Percentiles rank a stretch among this genome's conserved stretches.
Evolutionary conservation across 2,888 invertebrate genomes (phyloP).

Genomic region (Gnatocerus cornutus): DNA sequence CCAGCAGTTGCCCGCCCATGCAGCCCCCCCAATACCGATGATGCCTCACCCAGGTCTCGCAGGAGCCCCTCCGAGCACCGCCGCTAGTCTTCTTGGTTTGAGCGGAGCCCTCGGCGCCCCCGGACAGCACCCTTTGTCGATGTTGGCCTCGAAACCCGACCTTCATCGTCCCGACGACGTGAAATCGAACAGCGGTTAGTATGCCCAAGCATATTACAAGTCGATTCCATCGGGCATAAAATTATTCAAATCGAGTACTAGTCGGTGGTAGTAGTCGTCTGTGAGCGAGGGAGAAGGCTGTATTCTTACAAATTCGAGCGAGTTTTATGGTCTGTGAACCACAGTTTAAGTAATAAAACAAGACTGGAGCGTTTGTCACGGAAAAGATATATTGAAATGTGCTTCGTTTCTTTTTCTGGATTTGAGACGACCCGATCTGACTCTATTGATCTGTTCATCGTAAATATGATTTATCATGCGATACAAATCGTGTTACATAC

Average conservation of each 20-base stretch:
- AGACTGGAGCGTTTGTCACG: conserved; percentile 48
- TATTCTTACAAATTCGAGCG: conserved; percentile 56
- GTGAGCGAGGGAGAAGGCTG: conserved; percentile 30
- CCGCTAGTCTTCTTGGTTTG: conserved; percentile 76
- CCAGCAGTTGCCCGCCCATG: conserved; percentile 85
- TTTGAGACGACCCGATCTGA: conserved; percentile 50
- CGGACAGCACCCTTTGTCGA: conserved; percentile 83
- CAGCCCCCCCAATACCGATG: conserved; percentile 83
- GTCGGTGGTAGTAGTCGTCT: conserved; percentile 5
- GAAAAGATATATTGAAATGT: conserved; percentile 54
- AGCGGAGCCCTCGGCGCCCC: conserved; percentile 79
- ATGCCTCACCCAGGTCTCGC: conserved; percentile 79
- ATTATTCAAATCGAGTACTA: conserved; percentile 39
- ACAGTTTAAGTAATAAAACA: conserved; percentile 57
- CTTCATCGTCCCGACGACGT: conserved; percentile 84
- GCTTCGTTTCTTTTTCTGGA: conserved; percentile 52
- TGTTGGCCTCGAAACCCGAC: conserved; percentile 85
- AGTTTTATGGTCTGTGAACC: conserved; percentile 59
- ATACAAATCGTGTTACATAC: conserved; percentile 64
- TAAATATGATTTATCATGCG: conserved; percentile 66
- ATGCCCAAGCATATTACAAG: conserved; percentile 9
- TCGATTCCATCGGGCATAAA: conserved; percentile 24
- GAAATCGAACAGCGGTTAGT: conserved; percentile 84
- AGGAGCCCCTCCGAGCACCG: conserved; percentile 73
- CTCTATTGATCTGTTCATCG: conserved; percentile 56